Conservation (phyloP, 2,113 vertebrate species). For the Brachypteracias leptosomus region DNA sequence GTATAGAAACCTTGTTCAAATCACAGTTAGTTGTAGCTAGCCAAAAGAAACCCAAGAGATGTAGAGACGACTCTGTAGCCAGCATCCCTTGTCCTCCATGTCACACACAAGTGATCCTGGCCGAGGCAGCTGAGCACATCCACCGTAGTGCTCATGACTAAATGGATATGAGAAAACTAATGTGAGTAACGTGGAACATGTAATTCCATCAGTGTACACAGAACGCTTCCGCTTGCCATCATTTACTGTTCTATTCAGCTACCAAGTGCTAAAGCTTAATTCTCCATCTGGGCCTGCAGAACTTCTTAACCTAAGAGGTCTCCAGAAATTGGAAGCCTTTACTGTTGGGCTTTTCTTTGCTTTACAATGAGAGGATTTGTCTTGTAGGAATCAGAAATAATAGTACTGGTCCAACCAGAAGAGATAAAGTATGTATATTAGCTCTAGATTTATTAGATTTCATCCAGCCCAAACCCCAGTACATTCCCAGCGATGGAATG, state of each 20-base stretch:
- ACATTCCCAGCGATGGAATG: not conserved
- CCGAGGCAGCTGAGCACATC: not conserved
- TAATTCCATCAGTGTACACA: not conserved
- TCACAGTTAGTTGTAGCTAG: not conserved
- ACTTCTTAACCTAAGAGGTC: not conserved
- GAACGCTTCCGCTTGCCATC: not conserved
- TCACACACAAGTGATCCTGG: not conserved
- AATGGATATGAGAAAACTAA: not conserved
- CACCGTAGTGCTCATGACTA: not conserved
- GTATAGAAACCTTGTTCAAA: not conserved
- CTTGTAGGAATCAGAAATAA: not conserved
- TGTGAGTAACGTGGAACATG: rapidly evolving
- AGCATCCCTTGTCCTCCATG: not conserved
- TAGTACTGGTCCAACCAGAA: not conserved
- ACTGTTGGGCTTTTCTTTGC: not conserved
- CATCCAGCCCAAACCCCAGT: not conserved
- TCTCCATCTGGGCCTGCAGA: not conserved
- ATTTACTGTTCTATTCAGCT: not conserved
- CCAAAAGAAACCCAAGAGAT: not conserved
- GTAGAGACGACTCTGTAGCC: not conserved
- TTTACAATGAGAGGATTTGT: not conserved
- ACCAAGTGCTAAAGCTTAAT: not conserved
- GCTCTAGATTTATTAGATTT: not conserved
- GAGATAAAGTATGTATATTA: not conserved
- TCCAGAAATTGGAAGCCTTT: not conserved